These are phyloP conservation scores for Geotrypetes seraphini DNA, from an alignment of 2,797 vertebrate genomes.

Conservation along the genomic window DNA sequence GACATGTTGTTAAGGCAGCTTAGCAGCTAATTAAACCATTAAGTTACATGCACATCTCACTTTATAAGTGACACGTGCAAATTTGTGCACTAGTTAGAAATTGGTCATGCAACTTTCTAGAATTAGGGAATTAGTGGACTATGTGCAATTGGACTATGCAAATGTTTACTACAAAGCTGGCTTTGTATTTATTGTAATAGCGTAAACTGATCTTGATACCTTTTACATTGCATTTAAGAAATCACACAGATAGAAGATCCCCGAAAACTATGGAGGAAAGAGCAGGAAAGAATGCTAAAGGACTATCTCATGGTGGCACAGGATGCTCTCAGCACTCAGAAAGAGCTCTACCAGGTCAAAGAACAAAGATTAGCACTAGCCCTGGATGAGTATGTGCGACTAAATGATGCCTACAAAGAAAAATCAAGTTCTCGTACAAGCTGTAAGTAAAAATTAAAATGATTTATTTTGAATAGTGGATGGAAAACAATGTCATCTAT, in stretches of 20 bases:
- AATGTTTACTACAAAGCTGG: too few species aligned
- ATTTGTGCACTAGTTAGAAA: too few species aligned
- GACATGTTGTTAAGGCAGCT: too few species aligned
- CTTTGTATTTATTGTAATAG: too few species aligned
- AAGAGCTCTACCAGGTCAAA: conserved; percentile 70
- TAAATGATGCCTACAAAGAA: conserved; percentile 69
- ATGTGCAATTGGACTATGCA: too few species aligned
- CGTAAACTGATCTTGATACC: neutral
- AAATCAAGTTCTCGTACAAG: conserved; percentile 68
- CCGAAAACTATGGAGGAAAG: conserved; percentile 65
- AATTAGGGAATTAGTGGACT: too few species aligned
- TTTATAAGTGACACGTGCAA: too few species aligned
- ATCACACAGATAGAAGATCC: conserved; percentile 74
- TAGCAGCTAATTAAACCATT: too few species aligned
- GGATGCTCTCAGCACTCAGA: conserved; percentile 65
- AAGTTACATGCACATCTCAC: too few species aligned
- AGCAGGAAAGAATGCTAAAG: conserved; percentile 73
- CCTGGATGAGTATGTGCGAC: conserved; percentile 60
- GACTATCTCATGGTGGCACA: conserved; percentile 67
- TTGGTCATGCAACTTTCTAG: too few species aligned
- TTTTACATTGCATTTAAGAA: conserved; percentile 50
- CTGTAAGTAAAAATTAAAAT: conserved; percentile 67
- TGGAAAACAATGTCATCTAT: too few species aligned
- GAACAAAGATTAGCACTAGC: conserved; percentile 68
- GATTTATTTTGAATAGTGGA: too few species aligned